These are phyloP conservation scores for Pyrgilauda ruficollis DNA, from an alignment of 2,113 vertebrate genomes.

Conservation along the genomic window DNA sequence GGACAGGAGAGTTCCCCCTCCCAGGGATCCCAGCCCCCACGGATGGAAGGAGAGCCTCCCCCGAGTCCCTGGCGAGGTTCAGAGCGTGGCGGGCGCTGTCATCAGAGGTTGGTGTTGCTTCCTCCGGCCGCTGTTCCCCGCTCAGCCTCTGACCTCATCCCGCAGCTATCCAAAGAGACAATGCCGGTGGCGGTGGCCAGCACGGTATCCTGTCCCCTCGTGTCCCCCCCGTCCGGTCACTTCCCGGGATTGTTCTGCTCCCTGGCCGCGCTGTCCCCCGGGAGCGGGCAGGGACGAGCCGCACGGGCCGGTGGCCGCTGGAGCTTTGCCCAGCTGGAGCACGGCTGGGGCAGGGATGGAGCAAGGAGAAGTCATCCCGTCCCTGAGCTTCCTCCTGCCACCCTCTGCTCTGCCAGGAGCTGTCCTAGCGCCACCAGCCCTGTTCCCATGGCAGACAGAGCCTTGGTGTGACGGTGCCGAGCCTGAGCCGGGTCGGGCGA, in stretches of 20 bases:
- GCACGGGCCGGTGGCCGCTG: rapidly evolving
- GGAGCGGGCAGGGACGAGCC: background rate
- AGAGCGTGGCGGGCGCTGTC: rapidly evolving
- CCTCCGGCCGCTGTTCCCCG: rapidly evolving
- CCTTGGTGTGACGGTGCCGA: rapidly evolving
- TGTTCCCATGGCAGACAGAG: background rate
- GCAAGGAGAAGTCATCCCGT: rapidly evolving
- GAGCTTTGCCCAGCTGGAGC: background rate
- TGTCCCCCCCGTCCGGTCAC: background rate
- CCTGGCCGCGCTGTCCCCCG: background rate
- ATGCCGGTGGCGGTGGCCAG: background rate
- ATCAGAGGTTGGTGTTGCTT: background rate
- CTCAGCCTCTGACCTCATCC: constrained; percentile 5
- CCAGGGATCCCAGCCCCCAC: rapidly evolving
- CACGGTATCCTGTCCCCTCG: constrained; percentile 14
- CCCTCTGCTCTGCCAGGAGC: rapidly evolving
- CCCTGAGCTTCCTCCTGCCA: background rate
- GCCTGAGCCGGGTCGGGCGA: rapidly evolving
- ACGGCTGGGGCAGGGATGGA: rapidly evolving
- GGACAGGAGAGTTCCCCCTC: background rate
- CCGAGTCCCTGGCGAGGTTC: background rate
- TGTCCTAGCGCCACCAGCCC: background rate
- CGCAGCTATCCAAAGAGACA: constrained; percentile 9
- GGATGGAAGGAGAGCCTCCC: background rate
- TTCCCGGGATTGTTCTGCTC: constrained; percentile 60